Base-by-base conservation (phyloP, 1,140 invertebrate species). In the Archivesica marissinica region DNA sequence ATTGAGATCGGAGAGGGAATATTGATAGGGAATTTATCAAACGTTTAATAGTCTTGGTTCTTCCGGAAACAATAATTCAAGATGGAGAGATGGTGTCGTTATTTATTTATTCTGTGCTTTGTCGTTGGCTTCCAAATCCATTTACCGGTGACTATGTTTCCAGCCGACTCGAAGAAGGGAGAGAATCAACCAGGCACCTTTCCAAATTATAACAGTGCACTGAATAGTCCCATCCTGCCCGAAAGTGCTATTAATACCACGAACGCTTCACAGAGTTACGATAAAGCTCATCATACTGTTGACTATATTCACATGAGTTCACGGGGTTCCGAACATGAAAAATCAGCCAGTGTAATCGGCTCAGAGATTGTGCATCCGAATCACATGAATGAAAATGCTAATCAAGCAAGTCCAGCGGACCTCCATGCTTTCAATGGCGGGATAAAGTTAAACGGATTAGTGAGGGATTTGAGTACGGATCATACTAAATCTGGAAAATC, bases 61-160 rank as follows among this genome's bases (percentile, higher is more conserved):
- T n/a, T n/a, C n/a, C n/a, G n/a, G n/a, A n/a, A n/a, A n/a, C n/a
- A n/a, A n/a, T n/a, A n/a, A n/a, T n/a, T n/a, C n/a, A 81, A 30
- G 28, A 81, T 70, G 78, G 66, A 68, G 66, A 41, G 52, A 33
- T 50, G 39, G 20, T 68, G 35, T 41, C 28, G 64, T 44, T 41
- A 59, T 25, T 47, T 81, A 35, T 81, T 81, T 39, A 81, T 38
- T 13, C 38, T 81, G n/a, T 81, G 41, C 70, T 70, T 81, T 13
- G 70, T 81, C 11, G 38, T 81, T 61, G 78, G 66, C 0, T 54
- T 81, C 23, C 76, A 79, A 33, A 79, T 79, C 4, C 77, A 79
- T 17, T 6, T 79, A 9, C 78, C 78, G 13, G 78, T 81, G 11
- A 81, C 78, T 7, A 81, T 81, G 78, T 81, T 81, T 52, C 78